Evolutionary conservation across 2,113 vertebrate species (phyloP), one percentile per base, ranked within the genome.

Genomic region (Passer domesticus): DNA sequence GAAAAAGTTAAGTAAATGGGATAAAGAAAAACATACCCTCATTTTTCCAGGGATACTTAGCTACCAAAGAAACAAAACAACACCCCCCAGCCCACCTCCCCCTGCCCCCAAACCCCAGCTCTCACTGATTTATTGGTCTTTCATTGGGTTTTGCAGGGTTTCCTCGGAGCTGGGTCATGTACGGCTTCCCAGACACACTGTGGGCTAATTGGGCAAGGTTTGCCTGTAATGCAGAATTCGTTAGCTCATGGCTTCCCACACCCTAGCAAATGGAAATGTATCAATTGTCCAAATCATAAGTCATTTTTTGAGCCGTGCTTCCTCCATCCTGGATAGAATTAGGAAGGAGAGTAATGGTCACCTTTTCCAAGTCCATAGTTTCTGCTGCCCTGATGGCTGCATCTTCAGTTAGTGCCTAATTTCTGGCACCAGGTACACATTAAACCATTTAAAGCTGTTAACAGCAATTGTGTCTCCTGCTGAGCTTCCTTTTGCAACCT

Each of bases 391-490:
- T 41, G 19, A 5, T 66, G 66, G 62, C 43, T 86, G 10, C 39
- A 30, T 63, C 64, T 94, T 73, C 43, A 49, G 37, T 33, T 56
- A 10, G n/a, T 35, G 67, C 41, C 72, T 24, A 74, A 3, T 20
- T 92, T 74, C 59, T 92, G 80, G 39, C 46, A 55, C 53, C 19
- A 33, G 67, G 8, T 73, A 33, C 13, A 0, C 0, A 0, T 70
- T 92, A 78, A 79, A 55, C 53, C 72, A 28, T 79, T 88, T 85
- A 92, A 80, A 80, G 59, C 55, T 56, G 53, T 91, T 90, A 67
- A 30, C 37, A 89, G 72, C 62, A 64, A 64, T 80, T 49, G 4
- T 82, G 6, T 50, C 35, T 62, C 85, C 63, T 72, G 53, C 66
- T 56, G 90, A 63, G 69, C 41, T 35, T 76, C 22, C 37, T 78